Evolutionary conservation across 2,797 vertebrate species (phyloP).

Genomic region (Lophotriccus pileatus): DNA sequence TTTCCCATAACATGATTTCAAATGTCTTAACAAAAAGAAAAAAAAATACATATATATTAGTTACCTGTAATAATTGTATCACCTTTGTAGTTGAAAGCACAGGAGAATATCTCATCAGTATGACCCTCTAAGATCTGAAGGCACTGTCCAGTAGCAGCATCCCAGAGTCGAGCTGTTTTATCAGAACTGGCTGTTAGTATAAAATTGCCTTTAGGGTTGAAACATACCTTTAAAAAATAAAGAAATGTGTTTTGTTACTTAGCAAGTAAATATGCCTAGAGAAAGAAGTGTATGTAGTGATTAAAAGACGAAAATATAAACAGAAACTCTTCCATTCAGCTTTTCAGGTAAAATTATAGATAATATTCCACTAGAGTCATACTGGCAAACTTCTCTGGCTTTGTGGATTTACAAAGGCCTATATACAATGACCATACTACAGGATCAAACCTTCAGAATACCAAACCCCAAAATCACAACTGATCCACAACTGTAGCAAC

Average conservation of each 20-base stretch:
- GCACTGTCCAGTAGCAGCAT: slow-evolving; percentile 84
- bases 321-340: neutral
- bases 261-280: neutral
- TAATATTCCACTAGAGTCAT: neutral
- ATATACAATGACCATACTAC: neutral
- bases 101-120: slow-evolving; percentile 92
- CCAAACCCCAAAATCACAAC: neutral
- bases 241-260: neutral
- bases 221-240: slow-evolving; percentile 84
- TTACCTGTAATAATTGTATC: slow-evolving; percentile 94
- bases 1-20: neutral
- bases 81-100: slow-evolving; percentile 92
- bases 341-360: neutral
- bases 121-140: slow-evolving; percentile 90
- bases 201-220: slow-evolving; percentile 88
- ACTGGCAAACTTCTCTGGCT: neutral
- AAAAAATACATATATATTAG: neutral
- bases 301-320: neutral
- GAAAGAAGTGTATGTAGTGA: neutral
- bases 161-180: slow-evolving; percentile 92
- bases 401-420: neutral
- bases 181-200: slow-evolving; percentile 91
- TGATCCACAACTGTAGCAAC: neutral
- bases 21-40: neutral
- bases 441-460: neutral